Base-by-base conservation (phyloP, 2,888 invertebrate genomes). In the Agriopis aurantiaria region DNA sequence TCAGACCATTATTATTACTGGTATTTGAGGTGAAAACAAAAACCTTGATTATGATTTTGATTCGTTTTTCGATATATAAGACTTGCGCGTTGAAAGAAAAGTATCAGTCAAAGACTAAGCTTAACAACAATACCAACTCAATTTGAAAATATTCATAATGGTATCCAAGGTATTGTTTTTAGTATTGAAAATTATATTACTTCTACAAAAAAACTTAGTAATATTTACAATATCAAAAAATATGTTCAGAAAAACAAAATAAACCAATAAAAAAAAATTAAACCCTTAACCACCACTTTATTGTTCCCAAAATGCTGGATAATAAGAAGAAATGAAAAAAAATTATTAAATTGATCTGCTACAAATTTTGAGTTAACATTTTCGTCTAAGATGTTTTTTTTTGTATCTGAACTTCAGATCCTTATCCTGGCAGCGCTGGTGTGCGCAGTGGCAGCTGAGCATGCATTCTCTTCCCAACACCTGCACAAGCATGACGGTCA, bases 401-500 rank as follows among this genome's bases (percentile, higher is more conserved):
- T 49, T 33, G 33, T 33, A 3, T 48, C 8, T 51, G 8, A 46
- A 17, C 57, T 68, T 11, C 48, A 65, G 65, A 63, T 70, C 41
- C 10, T 59, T 2, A 40, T 69, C 46, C 43, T 79, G 9, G 71
- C 73, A 23, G 74, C 72, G 2, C 14, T 77, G 17, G 70, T 75
- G 11, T 75, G 76, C 10, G 80, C 73, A 3, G 79, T 65, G 8
- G 64, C 62, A 8, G 77, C 77, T 12, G 73, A 78, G 53, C 79
- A 81, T 49, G 84, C 81, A 12, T 78, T 78, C 74, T 84, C 83
- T 11, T 82, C 82, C 6, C 85, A 84, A 62, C 78, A 80, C 73
- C 78, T 84, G 59, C 76, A 79, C 62, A 78, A 80, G 61, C 82
- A 82, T 72, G 83, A 84, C 66, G 81, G 76, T n/a, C 78, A 81